These are phyloP conservation scores for Cryptus viduatorius DNA, from an alignment of 2,888 invertebrate species.

Conservation along the genomic window DNA sequence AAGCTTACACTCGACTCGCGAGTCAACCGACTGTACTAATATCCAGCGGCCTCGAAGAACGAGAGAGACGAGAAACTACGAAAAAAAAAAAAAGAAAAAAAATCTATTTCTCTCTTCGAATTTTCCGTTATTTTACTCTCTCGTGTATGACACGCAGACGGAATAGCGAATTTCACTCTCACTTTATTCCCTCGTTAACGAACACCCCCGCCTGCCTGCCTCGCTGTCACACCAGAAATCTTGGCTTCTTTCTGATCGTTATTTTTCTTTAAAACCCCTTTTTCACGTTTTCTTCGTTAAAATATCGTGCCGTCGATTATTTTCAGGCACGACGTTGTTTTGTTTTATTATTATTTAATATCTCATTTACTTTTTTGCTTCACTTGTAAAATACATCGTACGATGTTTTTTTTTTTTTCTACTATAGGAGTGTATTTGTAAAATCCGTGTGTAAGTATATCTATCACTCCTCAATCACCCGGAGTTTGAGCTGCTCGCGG, in stretches of 20 bases:
- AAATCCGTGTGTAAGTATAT: slow-evolving; percentile 18
- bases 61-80: slow-evolving; percentile 31
- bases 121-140: not conserved
- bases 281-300: too few species aligned
- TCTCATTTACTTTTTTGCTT: not conserved
- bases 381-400: not conserved
- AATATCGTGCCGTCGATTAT: too few species aligned
- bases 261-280: too few species aligned
- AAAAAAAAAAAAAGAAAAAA: not conserved
- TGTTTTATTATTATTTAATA: too few species aligned
- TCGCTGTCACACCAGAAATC: not conserved
- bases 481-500: slow-evolving; percentile 40
- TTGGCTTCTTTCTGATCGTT: not conserved
- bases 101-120: not conserved
- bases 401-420: slow-evolving; percentile 2
- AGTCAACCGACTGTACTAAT: slow-evolving; percentile 61
- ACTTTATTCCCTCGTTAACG: not conserved
- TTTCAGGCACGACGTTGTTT: too few species aligned
- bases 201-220: not conserved
- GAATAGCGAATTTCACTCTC: slow-evolving; percentile 7
- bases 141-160: not conserved
- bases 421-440: not conserved
- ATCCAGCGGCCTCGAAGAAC: slow-evolving; percentile 21
- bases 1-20: slow-evolving; percentile 23
- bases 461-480: slow-evolving; percentile 4